Evolutionary conservation across 2,888 invertebrate species (phyloP).

Genomic region (Itoplectis maculator): DNA sequence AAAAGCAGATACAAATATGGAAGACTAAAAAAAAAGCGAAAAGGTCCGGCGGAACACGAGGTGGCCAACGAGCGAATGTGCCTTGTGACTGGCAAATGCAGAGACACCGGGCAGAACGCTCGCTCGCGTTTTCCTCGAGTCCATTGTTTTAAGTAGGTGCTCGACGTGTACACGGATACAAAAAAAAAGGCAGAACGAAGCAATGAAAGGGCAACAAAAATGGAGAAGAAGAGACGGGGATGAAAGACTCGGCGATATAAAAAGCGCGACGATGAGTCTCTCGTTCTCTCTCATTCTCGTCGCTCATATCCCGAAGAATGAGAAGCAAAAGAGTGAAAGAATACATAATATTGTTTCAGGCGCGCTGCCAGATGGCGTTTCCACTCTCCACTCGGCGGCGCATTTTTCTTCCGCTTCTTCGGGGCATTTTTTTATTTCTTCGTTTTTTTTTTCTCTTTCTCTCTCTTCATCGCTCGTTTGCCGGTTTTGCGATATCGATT

Average conservation of each 20-base stretch:
- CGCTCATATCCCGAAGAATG: constrained; percentile 11
- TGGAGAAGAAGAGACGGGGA: not conserved
- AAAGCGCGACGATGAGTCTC: constrained; percentile 51
- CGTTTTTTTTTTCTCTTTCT: not conserved
- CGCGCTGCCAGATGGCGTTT: constrained; percentile 54
- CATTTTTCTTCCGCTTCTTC: constrained; percentile 24
- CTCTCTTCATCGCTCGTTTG: not conserved
- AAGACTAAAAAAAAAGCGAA: constrained; percentile 7
- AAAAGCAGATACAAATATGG: not conserved
- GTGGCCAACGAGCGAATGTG: constrained; percentile 12
- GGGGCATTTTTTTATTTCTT: too few species aligned
- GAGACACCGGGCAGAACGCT: constrained; percentile 16
- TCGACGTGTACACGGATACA: constrained; percentile 21
- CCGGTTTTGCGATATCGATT: not conserved
- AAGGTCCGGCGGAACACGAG: constrained; percentile 26
- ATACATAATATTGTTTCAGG: constrained; percentile 61
- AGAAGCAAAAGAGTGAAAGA: constrained; percentile 19
- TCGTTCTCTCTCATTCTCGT: not conserved
- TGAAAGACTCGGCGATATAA: constrained; percentile 36
- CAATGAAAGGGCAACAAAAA: too few species aligned
- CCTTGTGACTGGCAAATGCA: constrained; percentile 29
- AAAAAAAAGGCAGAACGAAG: not conserved
- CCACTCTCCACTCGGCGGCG: constrained; percentile 29
- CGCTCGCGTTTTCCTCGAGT: constrained; percentile 50
- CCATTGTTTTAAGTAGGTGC: constrained; percentile 48